Evolutionary conservation across 2,797 vertebrate genomes (phyloP).

Genomic region (Pogonophryne albipinna): DNA sequence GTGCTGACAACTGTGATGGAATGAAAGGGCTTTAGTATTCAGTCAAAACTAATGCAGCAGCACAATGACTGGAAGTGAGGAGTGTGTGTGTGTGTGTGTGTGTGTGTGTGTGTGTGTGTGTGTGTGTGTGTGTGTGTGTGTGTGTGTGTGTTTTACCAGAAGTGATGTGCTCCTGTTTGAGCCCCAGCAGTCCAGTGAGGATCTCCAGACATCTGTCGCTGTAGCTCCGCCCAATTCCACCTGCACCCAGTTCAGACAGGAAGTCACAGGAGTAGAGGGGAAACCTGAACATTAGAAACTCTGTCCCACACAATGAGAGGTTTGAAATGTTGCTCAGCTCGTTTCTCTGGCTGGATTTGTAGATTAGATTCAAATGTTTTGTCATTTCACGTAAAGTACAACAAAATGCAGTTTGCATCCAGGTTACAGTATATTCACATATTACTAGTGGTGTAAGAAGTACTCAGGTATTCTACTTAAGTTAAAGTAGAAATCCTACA

Average conservation of each 20-base stretch:
- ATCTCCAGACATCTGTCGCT: constrained; percentile 92
- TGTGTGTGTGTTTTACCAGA: constrained; percentile 85
- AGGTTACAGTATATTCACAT: too few species aligned
- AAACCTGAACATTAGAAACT: background rate
- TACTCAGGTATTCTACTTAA: too few species aligned
- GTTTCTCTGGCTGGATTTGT: too few species aligned
- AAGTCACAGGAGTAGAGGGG: constrained; percentile 1
- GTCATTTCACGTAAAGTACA: too few species aligned
- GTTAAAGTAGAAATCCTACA: too few species aligned
- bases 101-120: background rate
- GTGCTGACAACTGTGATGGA: too few species aligned
- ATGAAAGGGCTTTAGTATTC: too few species aligned
- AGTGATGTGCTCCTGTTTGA: constrained; percentile 95
- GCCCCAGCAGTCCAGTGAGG: constrained; percentile 90
- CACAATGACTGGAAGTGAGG: too few species aligned
- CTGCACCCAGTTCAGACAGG: constrained; percentile 71
- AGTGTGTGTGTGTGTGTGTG: background rate
- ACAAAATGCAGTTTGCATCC: too few species aligned
- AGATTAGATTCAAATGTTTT: too few species aligned
- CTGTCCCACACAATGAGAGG: background rate
- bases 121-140: background rate
- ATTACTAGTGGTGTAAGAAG: too few species aligned
- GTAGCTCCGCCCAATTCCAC: constrained; percentile 92
- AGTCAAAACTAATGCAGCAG: too few species aligned
- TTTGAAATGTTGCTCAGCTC: background rate